Conservation (phyloP, 2,113 vertebrate species). For the Vombatus ursinus region DNA sequence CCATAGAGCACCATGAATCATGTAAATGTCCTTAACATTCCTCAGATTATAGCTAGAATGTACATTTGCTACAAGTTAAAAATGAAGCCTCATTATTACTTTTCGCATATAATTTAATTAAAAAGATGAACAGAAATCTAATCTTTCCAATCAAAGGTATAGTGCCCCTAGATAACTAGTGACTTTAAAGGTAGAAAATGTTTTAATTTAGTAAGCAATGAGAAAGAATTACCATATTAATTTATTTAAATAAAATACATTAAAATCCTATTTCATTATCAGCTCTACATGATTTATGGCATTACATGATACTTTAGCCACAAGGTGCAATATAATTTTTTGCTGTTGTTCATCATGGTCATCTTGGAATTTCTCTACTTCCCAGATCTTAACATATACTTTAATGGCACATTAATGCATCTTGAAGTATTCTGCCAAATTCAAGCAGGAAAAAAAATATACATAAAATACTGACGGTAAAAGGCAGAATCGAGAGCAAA, state of each 20-base stretch:
- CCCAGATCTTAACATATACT: neutral
- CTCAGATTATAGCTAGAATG: neutral
- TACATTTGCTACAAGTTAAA: slow-evolving; percentile 8
- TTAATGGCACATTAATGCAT: neutral
- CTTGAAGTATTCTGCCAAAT: slow-evolving; percentile 14
- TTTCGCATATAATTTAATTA: slow-evolving; percentile 41
- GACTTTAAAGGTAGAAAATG: slow-evolving; percentile 36
- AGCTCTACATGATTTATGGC: neutral
- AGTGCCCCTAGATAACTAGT: neutral
- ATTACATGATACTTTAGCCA: neutral
- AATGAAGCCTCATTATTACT: neutral
- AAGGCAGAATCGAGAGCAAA: slow-evolving; percentile 23
- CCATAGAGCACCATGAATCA: neutral
- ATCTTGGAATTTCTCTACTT: neutral
- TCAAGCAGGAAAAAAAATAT: neutral
- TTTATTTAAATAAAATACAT: neutral
- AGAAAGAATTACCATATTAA: neutral
- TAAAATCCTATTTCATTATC: slow-evolving; percentile 23
- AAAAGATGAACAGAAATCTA: slow-evolving; percentile 21
- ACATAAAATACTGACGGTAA: slow-evolving; percentile 33
- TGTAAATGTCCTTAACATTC: neutral
- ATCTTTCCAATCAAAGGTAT: neutral
- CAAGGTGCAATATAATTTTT: neutral
- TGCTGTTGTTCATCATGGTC: neutral
- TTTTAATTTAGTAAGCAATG: slow-evolving; percentile 44